Conservation (phyloP, 2,797 vertebrate species). For the Acanthopagrus latus region DNA sequence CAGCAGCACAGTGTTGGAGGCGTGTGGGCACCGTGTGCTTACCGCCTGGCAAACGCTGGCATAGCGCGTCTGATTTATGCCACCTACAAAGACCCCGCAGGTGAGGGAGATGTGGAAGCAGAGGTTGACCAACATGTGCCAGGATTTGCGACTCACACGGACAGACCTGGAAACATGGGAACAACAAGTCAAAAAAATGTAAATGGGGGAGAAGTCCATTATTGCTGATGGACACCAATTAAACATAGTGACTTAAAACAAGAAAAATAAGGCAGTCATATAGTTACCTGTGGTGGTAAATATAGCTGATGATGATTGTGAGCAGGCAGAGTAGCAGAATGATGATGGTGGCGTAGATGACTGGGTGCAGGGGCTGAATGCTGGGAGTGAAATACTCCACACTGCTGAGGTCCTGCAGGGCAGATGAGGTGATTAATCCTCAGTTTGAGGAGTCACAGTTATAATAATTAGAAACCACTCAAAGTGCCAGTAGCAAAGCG, state of each 20-base stretch:
- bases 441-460: background rate
- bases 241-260: background rate
- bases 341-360: conserved; percentile 92
- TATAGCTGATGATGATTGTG: conserved; percentile 91
- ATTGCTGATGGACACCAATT: too few relatives aligned
- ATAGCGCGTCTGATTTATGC: conserved; percentile 93
- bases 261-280: background rate
- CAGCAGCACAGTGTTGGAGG: background rate
- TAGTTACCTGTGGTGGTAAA: conserved; percentile 94
- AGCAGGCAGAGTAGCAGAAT: conserved; percentile 91
- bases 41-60: conserved; percentile 96
- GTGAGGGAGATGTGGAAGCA: conserved; percentile 95
- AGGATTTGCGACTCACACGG: conserved; percentile 95
- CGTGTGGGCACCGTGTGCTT: conserved; percentile 69
- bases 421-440: background rate
- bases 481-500: background rate
- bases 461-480: background rate
- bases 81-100: conserved; percentile 92
- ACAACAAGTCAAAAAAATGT: background rate
- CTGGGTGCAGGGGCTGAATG: conserved; percentile 91
- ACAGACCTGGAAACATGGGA: conserved; percentile 86
- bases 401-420: conserved; percentile 91
- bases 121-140: conserved; percentile 99
- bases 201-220: too few relatives aligned
- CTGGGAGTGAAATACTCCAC: conserved; percentile 87